Percentiles rank a stretch among this genome's conserved stretches.
phyloP scores from a whole-genome alignment of 2,888 invertebrate species.

The Pandemis heparana region DNA sequence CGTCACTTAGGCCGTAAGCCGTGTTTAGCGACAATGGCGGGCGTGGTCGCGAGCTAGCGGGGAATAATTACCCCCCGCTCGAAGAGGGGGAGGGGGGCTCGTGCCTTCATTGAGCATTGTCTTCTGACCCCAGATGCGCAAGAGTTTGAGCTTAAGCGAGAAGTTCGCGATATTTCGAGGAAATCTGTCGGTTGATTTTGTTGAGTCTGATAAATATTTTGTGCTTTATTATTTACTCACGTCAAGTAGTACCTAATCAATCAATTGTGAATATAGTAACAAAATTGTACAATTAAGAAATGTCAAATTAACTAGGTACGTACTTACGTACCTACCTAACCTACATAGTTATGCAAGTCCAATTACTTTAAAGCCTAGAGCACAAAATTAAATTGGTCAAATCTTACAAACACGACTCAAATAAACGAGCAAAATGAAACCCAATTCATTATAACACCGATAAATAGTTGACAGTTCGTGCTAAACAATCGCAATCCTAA shows the following conservation, averaged over 20 bases:
- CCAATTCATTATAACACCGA: constrained; percentile 12
- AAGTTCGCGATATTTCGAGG: constrained; percentile 1
- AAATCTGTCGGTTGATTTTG: background rate
- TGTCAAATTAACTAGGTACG: background rate
- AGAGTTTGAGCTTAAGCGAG: constrained; percentile 22
- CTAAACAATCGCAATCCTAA: constrained; percentile 32
- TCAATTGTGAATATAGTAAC: background rate
- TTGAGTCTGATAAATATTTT: background rate
- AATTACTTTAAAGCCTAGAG: constrained; percentile 16
- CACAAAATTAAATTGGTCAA: constrained; percentile 3
- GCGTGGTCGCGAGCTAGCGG: constrained; percentile 78
- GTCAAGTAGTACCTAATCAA: too few species aligned
- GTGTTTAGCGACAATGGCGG: constrained; percentile 79
- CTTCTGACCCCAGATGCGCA: constrained; percentile 73
- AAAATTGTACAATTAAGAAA: background rate
- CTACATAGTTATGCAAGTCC: background rate
- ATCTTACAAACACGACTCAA: background rate
- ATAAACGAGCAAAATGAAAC: background rate
- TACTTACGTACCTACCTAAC: background rate
- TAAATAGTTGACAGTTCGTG: constrained; percentile 35
- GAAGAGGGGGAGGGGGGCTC: constrained; percentile 38
- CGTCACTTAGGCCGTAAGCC: constrained; percentile 56
- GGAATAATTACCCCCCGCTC: constrained; percentile 75
- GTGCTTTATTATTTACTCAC: too few species aligned
- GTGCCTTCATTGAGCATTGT: constrained; percentile 79